A percentile compares a stretch with the other conserved stretches of the same genome.
Evolutionary conservation across 2,888 invertebrate genomes (phyloP).

Genomic region (Ormyrus thymus): DNA sequence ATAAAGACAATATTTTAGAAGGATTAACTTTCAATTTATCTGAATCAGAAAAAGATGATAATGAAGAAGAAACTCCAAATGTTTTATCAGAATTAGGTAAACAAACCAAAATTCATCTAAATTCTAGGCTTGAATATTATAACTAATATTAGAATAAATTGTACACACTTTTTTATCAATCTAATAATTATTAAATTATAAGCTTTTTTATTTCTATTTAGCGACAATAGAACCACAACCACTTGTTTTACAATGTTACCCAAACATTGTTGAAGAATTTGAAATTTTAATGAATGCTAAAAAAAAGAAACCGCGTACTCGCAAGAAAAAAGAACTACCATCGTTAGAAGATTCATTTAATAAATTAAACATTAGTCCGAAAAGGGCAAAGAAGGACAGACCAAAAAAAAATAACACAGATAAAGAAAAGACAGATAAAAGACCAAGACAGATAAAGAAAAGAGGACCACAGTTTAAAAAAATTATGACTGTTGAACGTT

Average conservation of each 20-base stretch:
- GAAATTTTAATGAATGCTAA: slow-evolving; percentile 78
- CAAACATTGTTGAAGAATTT: slow-evolving; percentile 79
- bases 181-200: slow-evolving; percentile 64
- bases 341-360: slow-evolving; percentile 67
- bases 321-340: slow-evolving; percentile 58
- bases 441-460: slow-evolving; percentile 63
- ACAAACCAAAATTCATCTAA: no score
- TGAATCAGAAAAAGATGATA: slow-evolving; percentile 58
- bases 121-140: no score
- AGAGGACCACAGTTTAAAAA: slow-evolving; percentile 66
- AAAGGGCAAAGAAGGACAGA: slow-evolving; percentile 62
- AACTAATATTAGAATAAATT: neutral
- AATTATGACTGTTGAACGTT: slow-evolving; percentile 67
- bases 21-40: slow-evolving; percentile 74
- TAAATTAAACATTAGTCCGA: slow-evolving; percentile 66
- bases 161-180: neutral
- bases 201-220: slow-evolving; percentile 71
- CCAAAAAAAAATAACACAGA: slow-evolving; percentile 62
- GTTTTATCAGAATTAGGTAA: slow-evolving; percentile 47
- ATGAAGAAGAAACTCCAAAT: slow-evolving; percentile 50
- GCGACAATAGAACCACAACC: slow-evolving; percentile 83
- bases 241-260: slow-evolving; percentile 80
- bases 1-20: slow-evolving; percentile 78
- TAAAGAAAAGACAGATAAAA: slow-evolving; percentile 64
- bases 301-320: slow-evolving; percentile 63